These are phyloP conservation scores for Falco columbarius DNA, from an alignment of 2,797 vertebrate genomes.

Conservation along the genomic window DNA sequence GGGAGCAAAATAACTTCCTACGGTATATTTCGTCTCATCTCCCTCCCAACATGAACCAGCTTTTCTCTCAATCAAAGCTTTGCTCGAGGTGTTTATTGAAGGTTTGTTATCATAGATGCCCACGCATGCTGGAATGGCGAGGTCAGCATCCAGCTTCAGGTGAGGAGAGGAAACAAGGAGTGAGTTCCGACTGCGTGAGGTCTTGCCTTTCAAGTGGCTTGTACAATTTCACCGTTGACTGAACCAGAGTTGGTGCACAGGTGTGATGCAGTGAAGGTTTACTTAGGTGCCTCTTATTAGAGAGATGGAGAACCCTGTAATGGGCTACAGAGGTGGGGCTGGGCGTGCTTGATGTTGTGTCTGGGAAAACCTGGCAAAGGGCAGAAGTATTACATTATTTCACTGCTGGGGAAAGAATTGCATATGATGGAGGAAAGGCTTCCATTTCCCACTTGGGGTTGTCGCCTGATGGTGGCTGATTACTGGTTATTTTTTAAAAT, in stretches of 20 bases:
- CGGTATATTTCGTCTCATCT: background rate
- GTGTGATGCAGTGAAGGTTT: background rate
- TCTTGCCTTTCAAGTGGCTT: background rate
- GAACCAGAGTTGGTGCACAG: background rate
- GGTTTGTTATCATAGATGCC: background rate
- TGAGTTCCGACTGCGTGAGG: background rate
- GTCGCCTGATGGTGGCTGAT: background rate
- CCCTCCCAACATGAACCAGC: background rate
- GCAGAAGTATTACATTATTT: background rate
- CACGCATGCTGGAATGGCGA: background rate
- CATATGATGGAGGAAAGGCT: background rate
- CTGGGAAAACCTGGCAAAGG: background rate
- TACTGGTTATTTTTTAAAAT: background rate
- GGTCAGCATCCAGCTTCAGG: background rate
- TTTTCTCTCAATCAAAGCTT: background rate
- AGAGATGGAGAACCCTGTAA: background rate
- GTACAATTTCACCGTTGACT: background rate
- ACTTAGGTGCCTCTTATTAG: background rate
- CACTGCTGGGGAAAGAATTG: background rate
- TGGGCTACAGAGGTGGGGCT: background rate
- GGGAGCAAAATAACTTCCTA: background rate
- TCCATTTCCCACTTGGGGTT: background rate
- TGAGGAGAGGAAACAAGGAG: background rate
- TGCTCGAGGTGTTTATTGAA: background rate
- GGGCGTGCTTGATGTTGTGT: background rate